phyloP scores from a whole-genome alignment of 2,888 invertebrate genomes.

The Chrysolina americana region DNA sequence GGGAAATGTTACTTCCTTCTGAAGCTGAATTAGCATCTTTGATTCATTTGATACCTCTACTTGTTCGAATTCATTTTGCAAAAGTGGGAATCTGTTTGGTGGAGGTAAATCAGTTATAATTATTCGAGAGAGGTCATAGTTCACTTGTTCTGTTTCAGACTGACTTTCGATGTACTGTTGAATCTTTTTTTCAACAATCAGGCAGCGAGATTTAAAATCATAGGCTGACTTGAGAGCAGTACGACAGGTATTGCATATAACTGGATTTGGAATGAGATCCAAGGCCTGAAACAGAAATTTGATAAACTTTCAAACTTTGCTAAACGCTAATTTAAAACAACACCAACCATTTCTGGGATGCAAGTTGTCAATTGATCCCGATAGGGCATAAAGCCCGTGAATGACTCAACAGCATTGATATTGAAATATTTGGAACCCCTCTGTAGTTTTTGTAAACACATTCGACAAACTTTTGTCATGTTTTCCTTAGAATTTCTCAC shows the following conservation, averaged over 20 bases:
- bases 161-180: slow-evolving; percentile 56
- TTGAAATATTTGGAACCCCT: slow-evolving; percentile 60
- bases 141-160: slow-evolving; percentile 45
- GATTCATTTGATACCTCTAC: slow-evolving; percentile 34
- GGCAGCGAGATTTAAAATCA: slow-evolving; percentile 57
- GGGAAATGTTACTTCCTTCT: slow-evolving; percentile 1
- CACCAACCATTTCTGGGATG: slow-evolving; percentile 61
- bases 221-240: slow-evolving; percentile 56
- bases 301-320: background rate
- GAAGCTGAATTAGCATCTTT: slow-evolving; percentile 26
- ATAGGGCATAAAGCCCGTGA: slow-evolving; percentile 62
- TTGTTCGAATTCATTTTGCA: slow-evolving; percentile 37
- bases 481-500: slow-evolving; percentile 19
- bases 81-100: slow-evolving; percentile 32
- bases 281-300: slow-evolving; percentile 52
- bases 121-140: slow-evolving; percentile 54
- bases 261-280: slow-evolving; percentile 59
- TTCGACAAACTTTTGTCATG: slow-evolving; percentile 62
- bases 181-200: slow-evolving; percentile 59
- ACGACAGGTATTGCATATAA: slow-evolving; percentile 58
- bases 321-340: slow-evolving; percentile 7
- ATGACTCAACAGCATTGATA: slow-evolving; percentile 60
- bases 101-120: slow-evolving; percentile 50
- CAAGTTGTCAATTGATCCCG: slow-evolving; percentile 61
- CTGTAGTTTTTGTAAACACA: slow-evolving; percentile 58